Evolutionary conservation across 2,888 invertebrate species (phyloP).

Genomic region (Magallana nippona): DNA sequence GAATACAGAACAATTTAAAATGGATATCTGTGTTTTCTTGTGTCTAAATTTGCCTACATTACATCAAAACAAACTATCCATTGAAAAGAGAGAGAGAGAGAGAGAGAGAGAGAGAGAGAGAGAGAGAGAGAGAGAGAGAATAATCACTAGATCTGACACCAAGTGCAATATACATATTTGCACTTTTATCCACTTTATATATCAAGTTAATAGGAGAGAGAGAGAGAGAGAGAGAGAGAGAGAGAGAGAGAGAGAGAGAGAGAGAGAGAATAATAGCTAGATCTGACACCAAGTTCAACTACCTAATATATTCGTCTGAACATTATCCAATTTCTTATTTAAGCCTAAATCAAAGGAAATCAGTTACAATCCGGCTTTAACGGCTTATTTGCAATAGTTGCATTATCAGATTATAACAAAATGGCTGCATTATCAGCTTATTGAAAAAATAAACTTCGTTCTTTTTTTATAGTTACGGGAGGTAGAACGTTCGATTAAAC

Average conservation of each 20-base stretch:
- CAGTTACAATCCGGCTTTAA: slow-evolving; percentile 12
- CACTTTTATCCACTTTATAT: too few species aligned
- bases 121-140: too few species aligned
- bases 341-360: slow-evolving; percentile 19
- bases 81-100: too few species aligned
- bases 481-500: slow-evolving; percentile 7
- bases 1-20: too few species aligned
- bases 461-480: background rate
- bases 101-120: too few species aligned
- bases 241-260: slow-evolving; percentile 44
- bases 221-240: slow-evolving; percentile 43
- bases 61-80: too few species aligned
- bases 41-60: too few species aligned
- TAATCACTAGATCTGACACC: too few species aligned
- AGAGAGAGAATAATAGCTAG: slow-evolving; percentile 8
- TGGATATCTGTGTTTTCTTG: too few species aligned
- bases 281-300: background rate
- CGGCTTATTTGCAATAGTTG: slow-evolving; percentile 6
- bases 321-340: slow-evolving; percentile 16
- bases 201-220: slow-evolving; percentile 31
- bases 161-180: too few species aligned
- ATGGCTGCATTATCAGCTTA: too few species aligned
- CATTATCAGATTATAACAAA: slow-evolving; percentile 17
- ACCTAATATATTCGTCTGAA: slow-evolving; percentile 13
- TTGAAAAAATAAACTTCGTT: too few species aligned